These are phyloP conservation scores for Esox masquinongy DNA, from an alignment of 2,797 vertebrate species.

Conservation along the genomic window DNA sequence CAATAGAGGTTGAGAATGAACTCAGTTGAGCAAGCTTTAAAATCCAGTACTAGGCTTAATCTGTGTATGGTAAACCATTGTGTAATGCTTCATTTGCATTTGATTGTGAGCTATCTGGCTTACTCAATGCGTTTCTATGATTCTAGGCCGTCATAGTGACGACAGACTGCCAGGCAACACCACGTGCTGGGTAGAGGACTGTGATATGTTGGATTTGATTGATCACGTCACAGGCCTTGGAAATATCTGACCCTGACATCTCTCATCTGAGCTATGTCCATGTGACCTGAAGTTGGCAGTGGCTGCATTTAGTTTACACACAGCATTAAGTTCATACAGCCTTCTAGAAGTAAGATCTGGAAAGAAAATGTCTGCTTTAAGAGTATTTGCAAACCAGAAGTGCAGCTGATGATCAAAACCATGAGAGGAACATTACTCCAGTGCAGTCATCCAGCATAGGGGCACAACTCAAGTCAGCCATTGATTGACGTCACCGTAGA, in stretches of 20 bases:
- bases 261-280: conserved; percentile 3
- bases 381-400: background rate
- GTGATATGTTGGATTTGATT: background rate
- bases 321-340: background rate
- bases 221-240: conserved; percentile 2
- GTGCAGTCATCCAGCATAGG: background rate
- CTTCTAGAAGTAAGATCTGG: background rate
- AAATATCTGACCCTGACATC: conserved; percentile 3
- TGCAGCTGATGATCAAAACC: background rate
- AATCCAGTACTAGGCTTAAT: background rate
- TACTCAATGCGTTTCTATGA: too few relatives aligned
- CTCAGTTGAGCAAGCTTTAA: background rate
- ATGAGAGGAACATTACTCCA: background rate
- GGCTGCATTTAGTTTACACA: conserved; percentile 12
- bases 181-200: background rate
- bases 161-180: background rate
- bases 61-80: background rate
- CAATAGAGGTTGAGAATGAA: too few relatives aligned
- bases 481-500: background rate
- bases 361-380: conserved; percentile 13
- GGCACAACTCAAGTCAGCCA: background rate
- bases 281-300: conserved; percentile 10
- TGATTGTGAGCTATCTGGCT: background rate
- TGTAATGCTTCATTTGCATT: background rate
- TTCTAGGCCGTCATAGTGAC: background rate